Evolutionary conservation across 2,113 vertebrate species (phyloP).

Genomic region (Phasianus colchicus): DNA sequence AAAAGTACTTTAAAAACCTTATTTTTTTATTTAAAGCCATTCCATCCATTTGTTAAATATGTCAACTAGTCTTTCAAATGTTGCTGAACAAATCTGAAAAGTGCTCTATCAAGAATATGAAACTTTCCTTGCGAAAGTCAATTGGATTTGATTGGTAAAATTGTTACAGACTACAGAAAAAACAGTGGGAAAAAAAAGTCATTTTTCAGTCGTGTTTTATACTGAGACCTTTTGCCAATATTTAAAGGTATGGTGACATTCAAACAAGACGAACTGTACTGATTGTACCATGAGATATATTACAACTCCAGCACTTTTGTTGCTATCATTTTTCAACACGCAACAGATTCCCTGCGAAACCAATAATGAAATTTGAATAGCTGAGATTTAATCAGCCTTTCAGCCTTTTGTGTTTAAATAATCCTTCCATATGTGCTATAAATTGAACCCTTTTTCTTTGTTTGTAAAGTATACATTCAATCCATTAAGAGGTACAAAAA

Average conservation of each 20-base stretch:
- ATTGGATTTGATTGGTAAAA: constrained; percentile 16
- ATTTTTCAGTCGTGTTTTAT: background rate
- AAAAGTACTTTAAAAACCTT: background rate
- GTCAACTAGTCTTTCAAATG: constrained; percentile 13
- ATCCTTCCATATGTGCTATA: background rate
- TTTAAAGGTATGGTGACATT: constrained; percentile 46
- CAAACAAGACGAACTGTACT: background rate
- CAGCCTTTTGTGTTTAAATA: constrained; percentile 38
- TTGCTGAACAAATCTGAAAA: background rate
- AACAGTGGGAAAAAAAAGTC: background rate
- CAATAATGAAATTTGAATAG: constrained; percentile 46
- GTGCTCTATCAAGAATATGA: constrained; percentile 30
- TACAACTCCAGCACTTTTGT: background rate
- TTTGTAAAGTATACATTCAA: background rate
- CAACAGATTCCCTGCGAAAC: constrained; percentile 19
- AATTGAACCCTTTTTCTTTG: background rate
- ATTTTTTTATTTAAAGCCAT: background rate
- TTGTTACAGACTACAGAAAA: background rate
- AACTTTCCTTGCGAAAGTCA: background rate
- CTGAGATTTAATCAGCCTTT: constrained; percentile 39
- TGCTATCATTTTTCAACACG: constrained; percentile 28
- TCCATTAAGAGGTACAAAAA: background rate
- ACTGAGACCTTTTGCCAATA: constrained; percentile 11
- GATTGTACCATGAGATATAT: background rate
- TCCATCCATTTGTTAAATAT: background rate